These are phyloP conservation scores for Mus caroli DNA, from an alignment of 2,797 vertebrate species.

Conservation along the genomic window DNA sequence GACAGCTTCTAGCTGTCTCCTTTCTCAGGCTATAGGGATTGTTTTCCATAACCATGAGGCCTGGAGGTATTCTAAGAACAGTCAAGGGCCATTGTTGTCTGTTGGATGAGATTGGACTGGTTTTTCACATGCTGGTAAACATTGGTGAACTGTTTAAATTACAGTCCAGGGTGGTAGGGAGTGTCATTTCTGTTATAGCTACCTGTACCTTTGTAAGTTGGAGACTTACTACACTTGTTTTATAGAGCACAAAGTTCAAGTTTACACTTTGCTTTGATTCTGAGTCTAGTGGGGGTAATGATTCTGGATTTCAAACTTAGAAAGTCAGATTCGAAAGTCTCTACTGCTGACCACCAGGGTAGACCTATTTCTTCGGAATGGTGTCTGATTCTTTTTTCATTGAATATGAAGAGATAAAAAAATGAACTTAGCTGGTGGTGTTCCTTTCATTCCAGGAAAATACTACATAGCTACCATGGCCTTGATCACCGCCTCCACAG, in stretches of 20 bases:
- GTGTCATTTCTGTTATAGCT: neutral
- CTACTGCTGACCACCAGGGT: neutral
- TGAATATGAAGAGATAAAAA: neutral
- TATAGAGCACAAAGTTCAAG: neutral
- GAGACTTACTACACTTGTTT: neutral
- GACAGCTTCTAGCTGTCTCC: neutral
- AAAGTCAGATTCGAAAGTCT: constrained; percentile 13
- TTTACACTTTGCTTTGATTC: neutral
- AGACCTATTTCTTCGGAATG: neutral
- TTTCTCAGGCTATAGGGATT: neutral
- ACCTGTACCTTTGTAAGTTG: neutral
- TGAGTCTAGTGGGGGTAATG: neutral
- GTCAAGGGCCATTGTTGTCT: neutral
- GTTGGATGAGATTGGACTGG: neutral
- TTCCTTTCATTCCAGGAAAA: constrained; percentile 91
- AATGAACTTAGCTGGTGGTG: neutral
- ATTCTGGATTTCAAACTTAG: neutral
- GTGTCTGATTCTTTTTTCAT: neutral
- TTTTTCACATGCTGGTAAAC: neutral
- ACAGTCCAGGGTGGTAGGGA: neutral
- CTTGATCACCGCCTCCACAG: constrained; percentile 98
- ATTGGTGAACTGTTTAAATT: constrained; percentile 10
- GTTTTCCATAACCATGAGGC: neutral
- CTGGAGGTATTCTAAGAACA: constrained; percentile 9
- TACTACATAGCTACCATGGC: constrained; percentile 99